A percentile compares a stretch with the other conserved stretches of the same genome.
Conservation (phyloP, 2,888 invertebrate genomes). For the Drosophila neoperkinsi region DNA sequence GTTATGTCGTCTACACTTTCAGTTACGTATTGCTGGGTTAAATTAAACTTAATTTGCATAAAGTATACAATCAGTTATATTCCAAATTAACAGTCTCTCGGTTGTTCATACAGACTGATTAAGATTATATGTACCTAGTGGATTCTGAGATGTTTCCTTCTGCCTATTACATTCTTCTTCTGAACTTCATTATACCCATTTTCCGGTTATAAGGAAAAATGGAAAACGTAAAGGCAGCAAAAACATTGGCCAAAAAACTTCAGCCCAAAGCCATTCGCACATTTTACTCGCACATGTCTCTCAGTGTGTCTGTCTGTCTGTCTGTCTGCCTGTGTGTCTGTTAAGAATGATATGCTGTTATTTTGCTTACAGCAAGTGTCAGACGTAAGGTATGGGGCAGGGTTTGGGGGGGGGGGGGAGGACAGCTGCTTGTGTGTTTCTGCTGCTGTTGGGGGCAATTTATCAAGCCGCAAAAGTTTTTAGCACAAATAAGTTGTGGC, state of each 20-base stretch:
- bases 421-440: constrained; percentile 16
- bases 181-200: background rate
- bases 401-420: background rate
- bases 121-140: background rate
- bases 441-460: constrained; percentile 58
- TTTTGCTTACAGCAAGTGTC: constrained; percentile 38
- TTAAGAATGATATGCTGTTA: constrained; percentile 21
- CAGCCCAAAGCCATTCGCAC: constrained; percentile 29
- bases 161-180: background rate
- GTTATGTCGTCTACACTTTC: no score
- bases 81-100: background rate
- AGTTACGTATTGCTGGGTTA: no score
- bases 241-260: constrained; percentile 1
- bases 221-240: constrained; percentile 9
- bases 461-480: constrained; percentile 77
- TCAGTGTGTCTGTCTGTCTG: constrained; percentile 5
- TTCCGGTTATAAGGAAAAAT: background rate
- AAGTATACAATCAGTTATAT: no score
- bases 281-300: constrained; percentile 47
- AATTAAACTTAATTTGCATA: no score
- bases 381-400: background rate
- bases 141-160: background rate
- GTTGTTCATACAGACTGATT: background rate
- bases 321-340: constrained; percentile 9
- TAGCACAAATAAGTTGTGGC: constrained; percentile 79